These are phyloP conservation scores for Epinephelus moara DNA, from an alignment of 2,113 vertebrate genomes.

Conservation along the genomic window DNA sequence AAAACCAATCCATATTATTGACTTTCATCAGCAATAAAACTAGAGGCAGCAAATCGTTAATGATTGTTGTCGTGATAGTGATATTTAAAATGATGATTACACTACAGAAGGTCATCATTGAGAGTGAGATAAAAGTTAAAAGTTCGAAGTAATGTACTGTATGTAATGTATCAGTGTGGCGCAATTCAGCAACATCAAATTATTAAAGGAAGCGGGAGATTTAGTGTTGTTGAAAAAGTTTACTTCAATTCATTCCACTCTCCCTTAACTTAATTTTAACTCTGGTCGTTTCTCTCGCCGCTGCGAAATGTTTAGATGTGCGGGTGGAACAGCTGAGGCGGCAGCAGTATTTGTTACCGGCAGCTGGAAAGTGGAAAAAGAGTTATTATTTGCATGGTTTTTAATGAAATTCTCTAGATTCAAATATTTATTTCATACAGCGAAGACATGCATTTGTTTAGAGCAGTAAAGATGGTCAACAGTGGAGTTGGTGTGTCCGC, in stretches of 20 bases:
- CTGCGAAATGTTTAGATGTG: constrained; percentile 15
- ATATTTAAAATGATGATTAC: constrained; percentile 76
- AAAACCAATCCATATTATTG: constrained; percentile 66
- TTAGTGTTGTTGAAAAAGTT: constrained; percentile 22
- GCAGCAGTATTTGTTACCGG: constrained; percentile 15
- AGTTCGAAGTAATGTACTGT: constrained; percentile 43
- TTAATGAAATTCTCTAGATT: constrained; percentile 5
- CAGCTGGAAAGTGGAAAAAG: constrained; percentile 9
- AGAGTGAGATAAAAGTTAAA: constrained; percentile 55
- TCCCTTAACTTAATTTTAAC: constrained; percentile 7
- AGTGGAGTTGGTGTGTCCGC: constrained; percentile 2
- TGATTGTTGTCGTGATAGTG: constrained; percentile 63
- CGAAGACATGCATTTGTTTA: constrained; percentile 30
- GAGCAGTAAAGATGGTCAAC: constrained; percentile 12
- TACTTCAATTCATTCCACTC: not conserved
- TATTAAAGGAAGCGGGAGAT: constrained; percentile 25
- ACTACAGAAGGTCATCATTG: constrained; percentile 66
- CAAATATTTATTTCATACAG: constrained; percentile 1
- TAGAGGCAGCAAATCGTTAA: constrained; percentile 56
- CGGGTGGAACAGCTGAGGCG: constrained; percentile 10
- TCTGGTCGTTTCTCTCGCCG: not conserved
- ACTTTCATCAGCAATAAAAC: constrained; percentile 68
- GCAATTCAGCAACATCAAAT: constrained; percentile 23
- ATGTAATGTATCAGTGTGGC: constrained; percentile 28
- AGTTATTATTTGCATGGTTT: constrained; percentile 16